phyloP scores from a whole-genome alignment of 2,888 invertebrate genomes.

The Amiota mariae region DNA sequence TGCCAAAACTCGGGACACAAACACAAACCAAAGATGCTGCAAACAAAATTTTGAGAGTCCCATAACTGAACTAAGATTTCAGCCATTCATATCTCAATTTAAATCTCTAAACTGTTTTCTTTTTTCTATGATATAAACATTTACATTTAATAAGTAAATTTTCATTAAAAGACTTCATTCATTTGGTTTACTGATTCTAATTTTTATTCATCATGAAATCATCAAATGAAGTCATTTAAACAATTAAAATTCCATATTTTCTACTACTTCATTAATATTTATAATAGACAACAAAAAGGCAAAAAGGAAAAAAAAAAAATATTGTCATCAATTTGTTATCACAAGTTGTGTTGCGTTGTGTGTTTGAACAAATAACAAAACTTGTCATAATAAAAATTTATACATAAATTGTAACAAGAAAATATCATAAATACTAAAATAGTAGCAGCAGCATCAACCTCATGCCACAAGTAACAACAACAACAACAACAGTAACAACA shows the following conservation, averaged over 20 bases:
- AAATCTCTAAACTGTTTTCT: too few relatives aligned
- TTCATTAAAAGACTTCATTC: not conserved
- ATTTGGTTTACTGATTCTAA: not conserved
- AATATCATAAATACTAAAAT: constrained; percentile 35
- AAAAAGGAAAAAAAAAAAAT: not conserved
- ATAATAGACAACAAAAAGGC: not conserved
- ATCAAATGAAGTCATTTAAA: constrained; percentile 23
- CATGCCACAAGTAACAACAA: not conserved
- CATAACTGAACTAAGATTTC: too few relatives aligned
- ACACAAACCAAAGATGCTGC: too few relatives aligned
- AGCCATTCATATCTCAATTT: too few relatives aligned
- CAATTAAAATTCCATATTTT: not conserved
- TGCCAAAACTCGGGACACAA: too few relatives aligned
- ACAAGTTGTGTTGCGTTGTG: constrained; percentile 29
- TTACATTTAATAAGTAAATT: not conserved
- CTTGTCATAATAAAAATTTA: constrained; percentile 43
- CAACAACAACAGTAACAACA: too few relatives aligned
- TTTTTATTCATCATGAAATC: not conserved
- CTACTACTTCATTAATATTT: not conserved
- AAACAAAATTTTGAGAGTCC: too few relatives aligned
- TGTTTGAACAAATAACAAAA: constrained; percentile 14
- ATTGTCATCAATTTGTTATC: constrained; percentile 42
- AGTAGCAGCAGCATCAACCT: not conserved
- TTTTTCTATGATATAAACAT: too few relatives aligned
- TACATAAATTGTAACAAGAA: constrained; percentile 33